Percentiles rank a stretch among this genome's conserved stretches.
These are phyloP conservation scores for Hermetia illucens DNA, from an alignment of 1,140 invertebrate genomes.

Conservation along the genomic window DNA sequence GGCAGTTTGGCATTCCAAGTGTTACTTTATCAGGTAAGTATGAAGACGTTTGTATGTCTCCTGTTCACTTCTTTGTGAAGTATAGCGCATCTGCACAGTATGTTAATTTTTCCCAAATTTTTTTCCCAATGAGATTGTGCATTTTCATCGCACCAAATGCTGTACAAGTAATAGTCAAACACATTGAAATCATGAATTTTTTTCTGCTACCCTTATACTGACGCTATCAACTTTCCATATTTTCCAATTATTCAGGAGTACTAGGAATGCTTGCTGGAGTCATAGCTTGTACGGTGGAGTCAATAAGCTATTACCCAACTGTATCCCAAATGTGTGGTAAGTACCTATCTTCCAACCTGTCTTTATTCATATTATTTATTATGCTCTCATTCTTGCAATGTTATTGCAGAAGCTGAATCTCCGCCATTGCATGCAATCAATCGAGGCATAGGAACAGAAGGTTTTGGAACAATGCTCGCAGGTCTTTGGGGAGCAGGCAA, in stretches of 20 bases:
- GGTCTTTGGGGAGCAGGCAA: constrained; percentile 72
- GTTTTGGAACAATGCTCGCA: constrained; percentile 65
- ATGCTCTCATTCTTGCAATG: too few species aligned
- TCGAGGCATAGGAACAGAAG: constrained; percentile 71
- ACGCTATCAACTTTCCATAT: neutral
- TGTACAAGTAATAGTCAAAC: too few species aligned
- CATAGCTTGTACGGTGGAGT: constrained; percentile 71
- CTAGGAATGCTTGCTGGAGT: constrained; percentile 75
- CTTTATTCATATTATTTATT: too few species aligned
- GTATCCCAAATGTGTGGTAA: constrained; percentile 65
- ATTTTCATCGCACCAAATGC: too few species aligned
- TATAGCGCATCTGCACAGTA: neutral
- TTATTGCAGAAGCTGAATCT: constrained; percentile 48
- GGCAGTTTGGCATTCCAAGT: constrained; percentile 76
- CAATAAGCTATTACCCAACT: constrained; percentile 79
- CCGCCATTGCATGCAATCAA: constrained; percentile 78
- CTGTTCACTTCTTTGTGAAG: neutral
- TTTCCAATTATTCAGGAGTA: constrained; percentile 47
- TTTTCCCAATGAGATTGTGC: too few species aligned
- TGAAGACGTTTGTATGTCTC: neutral
- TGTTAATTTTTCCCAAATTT: neutral
- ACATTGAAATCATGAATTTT: too few species aligned
- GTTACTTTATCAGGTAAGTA: constrained; percentile 32
- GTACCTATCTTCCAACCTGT: too few species aligned
- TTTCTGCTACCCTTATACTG: neutral